Conservation (phyloP, 2,888 invertebrate genomes). For the Archips xylosteana region DNA sequence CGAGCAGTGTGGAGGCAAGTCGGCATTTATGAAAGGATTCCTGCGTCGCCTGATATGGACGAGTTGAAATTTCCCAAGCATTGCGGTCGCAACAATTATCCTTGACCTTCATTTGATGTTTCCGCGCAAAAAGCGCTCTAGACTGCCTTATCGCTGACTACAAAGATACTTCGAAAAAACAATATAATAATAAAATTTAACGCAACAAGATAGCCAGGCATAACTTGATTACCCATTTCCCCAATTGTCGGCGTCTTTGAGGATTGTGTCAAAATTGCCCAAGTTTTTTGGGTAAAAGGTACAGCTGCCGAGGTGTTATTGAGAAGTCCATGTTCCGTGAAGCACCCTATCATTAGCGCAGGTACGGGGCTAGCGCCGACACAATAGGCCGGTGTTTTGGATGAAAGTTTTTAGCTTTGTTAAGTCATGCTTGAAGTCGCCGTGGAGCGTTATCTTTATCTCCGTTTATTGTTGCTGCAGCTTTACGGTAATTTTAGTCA, state of each 20-base stretch:
- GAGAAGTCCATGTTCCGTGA: constrained; percentile 59
- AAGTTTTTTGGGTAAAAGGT: constrained; percentile 51
- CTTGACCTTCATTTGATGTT: constrained; percentile 33
- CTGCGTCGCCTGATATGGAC: constrained; percentile 6
- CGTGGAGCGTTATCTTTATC: constrained; percentile 41
- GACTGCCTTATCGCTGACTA: constrained; percentile 28
- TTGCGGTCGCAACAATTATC: constrained; percentile 32
- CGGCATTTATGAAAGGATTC: constrained; percentile 35
- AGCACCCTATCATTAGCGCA: constrained; percentile 78
- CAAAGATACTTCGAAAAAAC: constrained; percentile 26
- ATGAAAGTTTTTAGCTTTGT: constrained; percentile 63
- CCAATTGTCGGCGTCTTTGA: constrained; percentile 59
- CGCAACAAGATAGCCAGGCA: constrained; percentile 51
- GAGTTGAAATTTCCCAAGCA: constrained; percentile 32
- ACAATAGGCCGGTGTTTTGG: constrained; percentile 60
- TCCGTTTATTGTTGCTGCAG: constrained; percentile 50
- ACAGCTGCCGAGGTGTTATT: constrained; percentile 69
- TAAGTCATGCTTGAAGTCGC: constrained; percentile 50
- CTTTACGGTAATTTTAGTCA: constrained; percentile 47
- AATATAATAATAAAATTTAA: constrained; percentile 64
- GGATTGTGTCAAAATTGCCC: constrained; percentile 54
- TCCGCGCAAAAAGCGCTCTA: constrained; percentile 22
- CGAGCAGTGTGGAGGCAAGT: constrained; percentile 10
- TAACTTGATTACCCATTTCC: constrained; percentile 65
- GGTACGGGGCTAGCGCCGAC: constrained; percentile 63